phyloP scores from a whole-genome alignment of 2,888 invertebrate species.

The Diogma glabrata region DNA sequence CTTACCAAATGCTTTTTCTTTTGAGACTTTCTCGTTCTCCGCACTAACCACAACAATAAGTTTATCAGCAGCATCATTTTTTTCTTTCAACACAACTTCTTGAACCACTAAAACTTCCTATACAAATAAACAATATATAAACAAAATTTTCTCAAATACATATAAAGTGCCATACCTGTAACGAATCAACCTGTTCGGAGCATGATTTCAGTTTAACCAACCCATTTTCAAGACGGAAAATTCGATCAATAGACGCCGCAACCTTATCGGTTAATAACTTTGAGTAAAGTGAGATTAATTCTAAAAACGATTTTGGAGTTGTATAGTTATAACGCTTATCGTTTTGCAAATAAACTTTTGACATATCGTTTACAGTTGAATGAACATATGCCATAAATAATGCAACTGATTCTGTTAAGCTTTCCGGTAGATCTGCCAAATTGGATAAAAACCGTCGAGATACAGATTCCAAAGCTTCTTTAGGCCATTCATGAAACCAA shows the following conservation, averaged over 20 bases:
- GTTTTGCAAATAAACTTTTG: slow-evolving; percentile 64
- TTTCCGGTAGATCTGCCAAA: slow-evolving; percentile 57
- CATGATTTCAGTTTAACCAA: slow-evolving; percentile 77
- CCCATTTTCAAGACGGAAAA: slow-evolving; percentile 73
- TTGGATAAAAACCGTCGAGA: slow-evolving; percentile 71
- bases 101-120: slow-evolving; percentile 51
- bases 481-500: slow-evolving; percentile 97
- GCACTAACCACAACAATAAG: slow-evolving; percentile 75
- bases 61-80: slow-evolving; percentile 82
- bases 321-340: slow-evolving; percentile 91
- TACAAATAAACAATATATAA: slow-evolving; percentile 10
- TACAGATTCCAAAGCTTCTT: slow-evolving; percentile 80
- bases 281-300: slow-evolving; percentile 74
- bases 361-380: slow-evolving; percentile 75
- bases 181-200: slow-evolving; percentile 70
- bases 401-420: slow-evolving; percentile 53
- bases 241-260: slow-evolving; percentile 58
- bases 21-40: slow-evolving; percentile 83
- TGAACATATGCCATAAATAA: slow-evolving; percentile 87
- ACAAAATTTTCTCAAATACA: slow-evolving; percentile 3
- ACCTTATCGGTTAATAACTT: slow-evolving; percentile 59
- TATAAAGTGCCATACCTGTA: slow-evolving; percentile 45
- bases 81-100: slow-evolving; percentile 71
- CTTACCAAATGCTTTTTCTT: slow-evolving; percentile 67
- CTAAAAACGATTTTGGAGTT: slow-evolving; percentile 90